Conservation (phyloP, 2,113 vertebrate genomes). For the Toxotes jaculatrix region DNA sequence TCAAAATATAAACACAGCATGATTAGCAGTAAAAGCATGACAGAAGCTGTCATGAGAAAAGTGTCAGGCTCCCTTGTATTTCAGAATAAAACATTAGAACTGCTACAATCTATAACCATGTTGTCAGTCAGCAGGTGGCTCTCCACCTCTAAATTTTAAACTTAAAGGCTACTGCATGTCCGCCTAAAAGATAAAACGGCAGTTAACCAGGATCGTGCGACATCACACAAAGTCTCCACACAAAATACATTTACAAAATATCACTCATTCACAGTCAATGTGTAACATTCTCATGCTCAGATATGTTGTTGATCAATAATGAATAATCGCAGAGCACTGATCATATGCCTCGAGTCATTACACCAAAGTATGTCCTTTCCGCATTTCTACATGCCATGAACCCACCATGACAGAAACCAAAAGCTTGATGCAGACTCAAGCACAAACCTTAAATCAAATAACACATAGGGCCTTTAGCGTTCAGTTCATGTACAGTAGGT, state of each 20-base stretch:
- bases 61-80: constrained; percentile 46
- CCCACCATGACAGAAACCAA: constrained; percentile 35
- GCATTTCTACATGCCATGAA: constrained; percentile 60
- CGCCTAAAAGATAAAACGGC: constrained; percentile 46
- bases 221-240: constrained; percentile 64
- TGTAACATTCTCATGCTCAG: constrained; percentile 86
- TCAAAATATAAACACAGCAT: constrained; percentile 58
- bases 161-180: constrained; percentile 38
- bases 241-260: constrained; percentile 79
- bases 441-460: constrained; percentile 48
- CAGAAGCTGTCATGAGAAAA: constrained; percentile 48
- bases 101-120: constrained; percentile 66
- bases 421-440: constrained; percentile 52
- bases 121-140: constrained; percentile 49
- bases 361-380: constrained; percentile 44
- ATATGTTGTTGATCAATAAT: constrained; percentile 74
- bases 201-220: constrained; percentile 60
- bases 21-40: constrained; percentile 64
- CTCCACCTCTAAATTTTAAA: constrained; percentile 29
- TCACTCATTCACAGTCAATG: constrained; percentile 82
- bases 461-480: constrained; percentile 51
- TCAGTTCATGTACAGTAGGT: constrained; percentile 64
- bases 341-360: constrained; percentile 43
- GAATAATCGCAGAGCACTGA: constrained; percentile 64
- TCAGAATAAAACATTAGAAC: constrained; percentile 63